Evolutionary conservation across 2,113 vertebrate genomes (phyloP).

Genomic region (Rhodinocichla rosea): DNA sequence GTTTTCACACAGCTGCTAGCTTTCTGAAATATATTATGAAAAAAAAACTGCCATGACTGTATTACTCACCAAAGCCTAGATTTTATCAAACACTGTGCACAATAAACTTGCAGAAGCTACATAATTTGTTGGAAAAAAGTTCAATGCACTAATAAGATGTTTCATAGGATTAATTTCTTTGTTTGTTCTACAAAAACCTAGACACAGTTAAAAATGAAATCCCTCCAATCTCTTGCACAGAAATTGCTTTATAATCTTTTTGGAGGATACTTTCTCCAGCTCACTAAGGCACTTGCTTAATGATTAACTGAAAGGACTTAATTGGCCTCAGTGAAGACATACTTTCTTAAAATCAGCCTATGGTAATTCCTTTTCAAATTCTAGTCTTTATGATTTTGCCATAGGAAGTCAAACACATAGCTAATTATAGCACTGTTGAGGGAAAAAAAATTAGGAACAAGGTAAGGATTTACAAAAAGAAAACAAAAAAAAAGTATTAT

Average conservation of each 20-base stretch:
- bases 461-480: not conserved
- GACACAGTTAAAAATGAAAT: not conserved
- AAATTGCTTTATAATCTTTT: not conserved
- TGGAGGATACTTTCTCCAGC: not conserved
- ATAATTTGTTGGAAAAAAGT: not conserved
- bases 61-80: not conserved
- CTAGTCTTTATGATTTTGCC: not conserved
- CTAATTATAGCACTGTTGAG: not conserved
- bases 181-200: not conserved
- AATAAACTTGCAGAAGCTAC: not conserved
- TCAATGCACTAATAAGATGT: not conserved
- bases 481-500: not conserved
- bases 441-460: not conserved
- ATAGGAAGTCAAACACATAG: not conserved
- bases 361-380: not conserved
- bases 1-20: conserved; percentile 4
- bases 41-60: not conserved
- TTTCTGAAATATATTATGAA: not conserved
- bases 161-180: not conserved
- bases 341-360: not conserved
- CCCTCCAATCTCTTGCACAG: not conserved
- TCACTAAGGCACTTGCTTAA: not conserved
- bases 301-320: not conserved
- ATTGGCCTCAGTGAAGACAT: not conserved
- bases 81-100: not conserved